phyloP scores from a whole-genome alignment of 2,797 vertebrate genomes.

The Clarias pachynema region DNA sequence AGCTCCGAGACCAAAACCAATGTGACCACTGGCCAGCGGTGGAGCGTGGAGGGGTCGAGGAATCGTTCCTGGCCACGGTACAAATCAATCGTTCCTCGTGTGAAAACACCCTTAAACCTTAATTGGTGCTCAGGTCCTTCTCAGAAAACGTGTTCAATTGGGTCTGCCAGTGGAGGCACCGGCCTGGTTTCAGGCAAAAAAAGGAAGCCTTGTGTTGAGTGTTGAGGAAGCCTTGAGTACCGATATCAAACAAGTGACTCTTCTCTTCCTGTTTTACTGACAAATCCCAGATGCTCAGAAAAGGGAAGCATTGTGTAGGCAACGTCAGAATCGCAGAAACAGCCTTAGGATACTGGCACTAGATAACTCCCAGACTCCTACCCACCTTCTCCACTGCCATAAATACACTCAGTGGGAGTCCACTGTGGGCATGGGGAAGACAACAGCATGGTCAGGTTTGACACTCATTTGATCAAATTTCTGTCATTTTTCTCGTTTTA shows the following conservation, averaged over 20 bases:
- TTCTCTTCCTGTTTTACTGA: background rate
- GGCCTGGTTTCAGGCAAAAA: constrained; percentile 36
- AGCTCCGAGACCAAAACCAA: too few species aligned
- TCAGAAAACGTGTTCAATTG: background rate
- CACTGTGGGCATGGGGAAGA: background rate
- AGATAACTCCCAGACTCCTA: constrained; percentile 16
- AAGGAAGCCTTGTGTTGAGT: constrained; percentile 39
- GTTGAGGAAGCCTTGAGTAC: constrained; percentile 28
- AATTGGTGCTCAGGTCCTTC: constrained; percentile 61
- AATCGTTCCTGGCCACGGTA: too few species aligned
- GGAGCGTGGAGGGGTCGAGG: too few species aligned
- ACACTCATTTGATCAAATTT: constrained; percentile 24
- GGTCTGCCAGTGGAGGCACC: constrained; percentile 50
- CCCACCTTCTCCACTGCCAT: constrained; percentile 25
- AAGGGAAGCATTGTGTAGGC: background rate
- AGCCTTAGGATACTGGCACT: constrained; percentile 20
- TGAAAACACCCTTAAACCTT: constrained; percentile 45
- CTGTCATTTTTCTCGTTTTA: background rate
- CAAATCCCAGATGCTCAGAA: constrained; percentile 6
- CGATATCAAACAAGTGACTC: background rate
- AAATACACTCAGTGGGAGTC: constrained; percentile 32
- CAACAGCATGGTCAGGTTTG: constrained; percentile 1
- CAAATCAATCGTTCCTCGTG: too few species aligned
- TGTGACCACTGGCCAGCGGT: too few species aligned
- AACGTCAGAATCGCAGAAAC: constrained; percentile 9